Base-by-base conservation (phyloP, 2,113 vertebrate species). In the Heptranchias perlo region DNA sequence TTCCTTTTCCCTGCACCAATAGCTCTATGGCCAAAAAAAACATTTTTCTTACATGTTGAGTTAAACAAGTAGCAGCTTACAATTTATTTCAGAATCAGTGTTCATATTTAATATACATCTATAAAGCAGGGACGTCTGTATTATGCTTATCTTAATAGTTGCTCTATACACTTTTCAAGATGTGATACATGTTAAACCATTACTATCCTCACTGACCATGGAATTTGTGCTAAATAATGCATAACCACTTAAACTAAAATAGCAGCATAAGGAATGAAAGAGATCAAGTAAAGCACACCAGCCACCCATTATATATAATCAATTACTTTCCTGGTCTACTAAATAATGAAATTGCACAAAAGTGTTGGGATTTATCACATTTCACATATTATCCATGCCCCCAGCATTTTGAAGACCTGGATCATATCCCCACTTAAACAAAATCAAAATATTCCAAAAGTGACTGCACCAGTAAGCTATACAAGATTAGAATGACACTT, bases 181-280 rank as follows among this genome's bases (percentile, higher is more conserved):
- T 3, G 49, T 31, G 52, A 44, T 58, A 31, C 86, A 86, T 28
- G 14, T 54, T 58, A 4, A 89, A 54, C 49, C 49, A 13, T 1
- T 2, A 87, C 61, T 93, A 44, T 0, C n/a, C 52, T 54, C 28
- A 95, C 96, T n/a, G n/a, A n/a, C n/a, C n/a, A 35, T 96, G 87
- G 73, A 96, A 96, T 96, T 78, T 91, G 96, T 96, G 94, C 31
- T 89, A 69, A 78, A 97, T 96, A 96, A 97, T 96, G 96, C 96
- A 97, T 96, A 67, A 6, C 62, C 87, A 96, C 96, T 96, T 96
- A 73, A 96, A 96, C 96, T 52, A 96, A 96, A 96, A 96, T 86
- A 96, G 96, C 54, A 96, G 87, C 86, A 96, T 96, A 96, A 54
- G 73, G 96, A 96, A 96, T 95, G n/a, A 28, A 39, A 94, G 39